These are phyloP conservation scores for Notothenia rossii DNA, from an alignment of 2,113 vertebrate genomes.

Conservation along the genomic window DNA sequence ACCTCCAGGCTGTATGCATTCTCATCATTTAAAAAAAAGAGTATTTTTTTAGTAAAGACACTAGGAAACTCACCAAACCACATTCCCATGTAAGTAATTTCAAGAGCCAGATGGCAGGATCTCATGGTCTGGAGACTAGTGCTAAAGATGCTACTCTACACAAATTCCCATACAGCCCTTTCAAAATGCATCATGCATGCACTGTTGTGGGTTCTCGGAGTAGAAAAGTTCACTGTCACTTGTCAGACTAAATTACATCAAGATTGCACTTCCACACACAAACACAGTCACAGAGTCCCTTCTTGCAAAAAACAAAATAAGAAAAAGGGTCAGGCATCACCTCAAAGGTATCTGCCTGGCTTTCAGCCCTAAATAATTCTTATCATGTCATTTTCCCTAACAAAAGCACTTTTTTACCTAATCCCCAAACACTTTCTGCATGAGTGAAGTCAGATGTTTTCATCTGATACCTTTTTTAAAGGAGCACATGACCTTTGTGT, in stretches of 20 bases:
- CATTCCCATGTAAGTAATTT: conserved; percentile 19
- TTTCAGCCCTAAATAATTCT: conserved; percentile 52
- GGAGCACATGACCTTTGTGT: conserved; percentile 80
- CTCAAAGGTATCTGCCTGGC: conserved; percentile 34
- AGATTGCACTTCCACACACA: conserved; percentile 37
- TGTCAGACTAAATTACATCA: conserved; percentile 69
- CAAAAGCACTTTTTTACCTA: conserved; percentile 47
- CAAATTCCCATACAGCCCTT: conserved; percentile 43
- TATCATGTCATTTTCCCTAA: conserved; percentile 14
- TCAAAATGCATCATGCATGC: conserved; percentile 54
- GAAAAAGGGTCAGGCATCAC: not conserved
- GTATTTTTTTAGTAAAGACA: conserved; percentile 32
- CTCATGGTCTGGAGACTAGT: conserved; percentile 20
- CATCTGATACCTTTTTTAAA: conserved; percentile 77
- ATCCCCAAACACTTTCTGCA: conserved; percentile 49
- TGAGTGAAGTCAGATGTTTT: conserved; percentile 68
- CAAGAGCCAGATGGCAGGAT: conserved; percentile 37
- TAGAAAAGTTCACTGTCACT: conserved; percentile 62
- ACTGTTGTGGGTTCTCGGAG: conserved; percentile 31
- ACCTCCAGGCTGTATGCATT: conserved; percentile 26
- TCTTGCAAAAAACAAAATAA: conserved; percentile 5
- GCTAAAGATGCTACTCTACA: conserved; percentile 29
- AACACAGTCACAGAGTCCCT: conserved; percentile 15
- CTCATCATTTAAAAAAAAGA: conserved; percentile 36
- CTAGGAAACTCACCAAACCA: conserved; percentile 6